Evolutionary conservation across 53 echinoderm and acorn worm species (phyloP).

Genomic region (Patiria pectinifera): DNA sequence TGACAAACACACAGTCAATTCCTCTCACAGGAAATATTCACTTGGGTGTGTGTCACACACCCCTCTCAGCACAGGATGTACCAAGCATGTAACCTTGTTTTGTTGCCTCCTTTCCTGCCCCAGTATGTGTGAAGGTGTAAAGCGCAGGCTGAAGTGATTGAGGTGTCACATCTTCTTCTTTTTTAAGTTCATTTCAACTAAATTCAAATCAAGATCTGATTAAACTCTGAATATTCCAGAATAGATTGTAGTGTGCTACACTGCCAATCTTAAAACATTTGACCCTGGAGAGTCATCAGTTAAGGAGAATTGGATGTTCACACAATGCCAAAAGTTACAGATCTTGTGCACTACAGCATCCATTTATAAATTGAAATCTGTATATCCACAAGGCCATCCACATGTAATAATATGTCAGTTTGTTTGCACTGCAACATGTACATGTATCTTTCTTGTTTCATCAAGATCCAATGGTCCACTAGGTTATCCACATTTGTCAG

Average conservation of each 20-base stretch:
- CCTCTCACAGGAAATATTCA: conserved; percentile 59
- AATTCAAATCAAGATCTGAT: no score
- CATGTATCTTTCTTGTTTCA: background rate
- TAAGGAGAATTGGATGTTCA: background rate
- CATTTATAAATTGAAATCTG: background rate
- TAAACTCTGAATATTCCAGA: no score
- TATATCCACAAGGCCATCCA: background rate
- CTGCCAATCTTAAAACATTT: no score
- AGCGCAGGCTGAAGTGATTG: background rate
- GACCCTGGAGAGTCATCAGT: background rate
- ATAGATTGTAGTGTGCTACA: no score
- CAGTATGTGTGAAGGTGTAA: background rate
- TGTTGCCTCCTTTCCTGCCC: conserved; percentile 5
- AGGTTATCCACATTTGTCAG: background rate
- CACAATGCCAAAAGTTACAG: background rate
- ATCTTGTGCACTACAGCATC: background rate
- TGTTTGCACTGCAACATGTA: no score
- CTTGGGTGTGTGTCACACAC: conserved; percentile 58
- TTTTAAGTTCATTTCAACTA: background rate
- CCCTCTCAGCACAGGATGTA: conserved; percentile 53
- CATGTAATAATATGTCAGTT: no score
- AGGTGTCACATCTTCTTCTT: background rate
- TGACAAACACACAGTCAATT: conserved; percentile 59
- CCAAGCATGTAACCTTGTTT: conserved; percentile 34
- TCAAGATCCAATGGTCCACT: background rate